Base-by-base conservation (phyloP, 2,113 vertebrate genomes). In the Paradisaea rubra region DNA sequence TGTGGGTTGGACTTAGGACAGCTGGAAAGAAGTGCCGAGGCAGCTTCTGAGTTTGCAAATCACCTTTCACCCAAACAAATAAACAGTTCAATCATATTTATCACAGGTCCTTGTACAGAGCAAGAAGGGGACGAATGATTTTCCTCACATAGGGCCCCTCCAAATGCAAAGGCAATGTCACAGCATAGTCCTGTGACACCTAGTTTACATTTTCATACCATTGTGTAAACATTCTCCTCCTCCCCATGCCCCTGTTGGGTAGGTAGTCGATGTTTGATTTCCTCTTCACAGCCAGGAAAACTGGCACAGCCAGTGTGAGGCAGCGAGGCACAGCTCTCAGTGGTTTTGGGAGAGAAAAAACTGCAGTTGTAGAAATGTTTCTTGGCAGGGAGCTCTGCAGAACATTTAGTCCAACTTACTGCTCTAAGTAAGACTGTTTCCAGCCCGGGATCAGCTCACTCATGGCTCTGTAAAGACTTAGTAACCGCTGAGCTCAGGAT, bases 61-160 rank as follows among this genome's bases (percentile, higher is more conserved):
- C 28, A 79, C 31, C 39, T 85, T 81, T 54, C 41, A 2, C 27
- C 24, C 35, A 53, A 57, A 49, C 28, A 81, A 84, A 86, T 45
- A 52, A 81, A 60, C 59, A 63, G 31, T 73, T 82, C 21, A 61
- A 10, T 21, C 31, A 5, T 47, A 54, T 69, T 71, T 73, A 24
- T 63, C 39, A 70, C 30, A 41, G 7, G 11, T 3, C 5, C 19
- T 22, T 83, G 16, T 44, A 41, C 11, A 81, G 30, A 79, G 7
- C 23, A 70, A 41, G 27, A 52, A 74, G 45, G 13, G 2, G 2
- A 53, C 0, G 0, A 56, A 56, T 17, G 0, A 35, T 57, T 76
- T 89, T 53, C 30, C 42, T 71, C 2, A 4, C 30, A 41, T 21
- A 50, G 10, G 77, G 13, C 3, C 15, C 6, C 15, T 87, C 60